These are phyloP conservation scores for Probosciger aterrimus DNA, from an alignment of 2,113 vertebrate species.

Conservation along the genomic window DNA sequence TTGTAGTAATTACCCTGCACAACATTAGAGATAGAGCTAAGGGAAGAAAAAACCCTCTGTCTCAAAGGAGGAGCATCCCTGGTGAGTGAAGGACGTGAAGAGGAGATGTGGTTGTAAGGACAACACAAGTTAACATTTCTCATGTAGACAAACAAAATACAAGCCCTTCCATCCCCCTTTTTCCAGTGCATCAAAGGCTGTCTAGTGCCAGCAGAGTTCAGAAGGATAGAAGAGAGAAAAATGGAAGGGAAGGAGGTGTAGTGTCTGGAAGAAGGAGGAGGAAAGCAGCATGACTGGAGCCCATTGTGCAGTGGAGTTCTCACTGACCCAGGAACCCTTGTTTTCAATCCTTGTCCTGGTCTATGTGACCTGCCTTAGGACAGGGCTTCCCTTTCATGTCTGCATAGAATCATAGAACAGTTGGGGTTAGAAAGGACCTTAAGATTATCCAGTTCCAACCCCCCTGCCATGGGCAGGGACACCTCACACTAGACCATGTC, in stretches of 20 bases:
- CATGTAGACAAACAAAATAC: not conserved
- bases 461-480: not conserved
- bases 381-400: not conserved
- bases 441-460: not conserved
- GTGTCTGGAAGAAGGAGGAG: not conserved
- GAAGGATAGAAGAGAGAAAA: not conserved
- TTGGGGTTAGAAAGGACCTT: not conserved
- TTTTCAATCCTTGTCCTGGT: not conserved
- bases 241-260: not conserved
- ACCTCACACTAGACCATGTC: not conserved
- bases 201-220: not conserved
- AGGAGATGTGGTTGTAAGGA: constrained; percentile 15
- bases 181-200: not conserved
- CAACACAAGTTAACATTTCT: constrained; percentile 71
- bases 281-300: not conserved
- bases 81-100: not conserved
- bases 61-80: not conserved
- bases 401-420: not conserved
- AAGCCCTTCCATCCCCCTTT: not conserved
- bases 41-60: not conserved
- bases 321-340: not conserved
- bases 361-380: not conserved
- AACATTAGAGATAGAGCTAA: not conserved
- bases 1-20: not conserved
- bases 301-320: not conserved